Conservation (phyloP, 2,888 invertebrate species). For the Pseudanteris insignis region DNA sequence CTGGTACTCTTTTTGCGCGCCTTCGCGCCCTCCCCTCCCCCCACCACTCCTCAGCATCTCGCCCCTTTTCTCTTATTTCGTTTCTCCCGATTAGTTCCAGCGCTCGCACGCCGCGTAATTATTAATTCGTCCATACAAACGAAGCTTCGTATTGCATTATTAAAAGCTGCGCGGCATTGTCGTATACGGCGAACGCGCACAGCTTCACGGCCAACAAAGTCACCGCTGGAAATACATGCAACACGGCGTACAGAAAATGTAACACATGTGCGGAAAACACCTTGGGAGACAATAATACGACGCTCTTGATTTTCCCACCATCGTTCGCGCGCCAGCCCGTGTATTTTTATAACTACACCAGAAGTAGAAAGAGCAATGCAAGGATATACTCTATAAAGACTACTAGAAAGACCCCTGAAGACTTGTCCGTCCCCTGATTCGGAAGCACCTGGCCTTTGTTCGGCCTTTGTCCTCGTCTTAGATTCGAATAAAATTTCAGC, state of each 20-base stretch:
- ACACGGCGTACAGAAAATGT: no score
- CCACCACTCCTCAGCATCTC: no score
- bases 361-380: constrained; percentile 30
- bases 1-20: neutral
- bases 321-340: neutral
- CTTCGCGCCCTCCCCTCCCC: no score
- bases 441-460: constrained; percentile 60
- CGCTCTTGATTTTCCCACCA: constrained; percentile 36
- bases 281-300: constrained; percentile 26
- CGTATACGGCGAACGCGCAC: no score
- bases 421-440: constrained; percentile 55
- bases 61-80: no score
- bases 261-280: constrained; percentile 27
- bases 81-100: no score
- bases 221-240: neutral
- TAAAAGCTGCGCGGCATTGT: no score
- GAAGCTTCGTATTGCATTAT: no score
- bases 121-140: no score
- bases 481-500: constrained; percentile 38
- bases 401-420: constrained; percentile 45
- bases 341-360: constrained; percentile 23
- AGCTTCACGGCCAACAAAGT: no score
- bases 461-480: constrained; percentile 46
- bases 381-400: constrained; percentile 39
- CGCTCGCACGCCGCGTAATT: no score